Evolutionary conservation across 2,888 invertebrate species (phyloP), one percentile per base, ranked within the genome.

Genomic region (Trachelus iudaicus): DNA sequence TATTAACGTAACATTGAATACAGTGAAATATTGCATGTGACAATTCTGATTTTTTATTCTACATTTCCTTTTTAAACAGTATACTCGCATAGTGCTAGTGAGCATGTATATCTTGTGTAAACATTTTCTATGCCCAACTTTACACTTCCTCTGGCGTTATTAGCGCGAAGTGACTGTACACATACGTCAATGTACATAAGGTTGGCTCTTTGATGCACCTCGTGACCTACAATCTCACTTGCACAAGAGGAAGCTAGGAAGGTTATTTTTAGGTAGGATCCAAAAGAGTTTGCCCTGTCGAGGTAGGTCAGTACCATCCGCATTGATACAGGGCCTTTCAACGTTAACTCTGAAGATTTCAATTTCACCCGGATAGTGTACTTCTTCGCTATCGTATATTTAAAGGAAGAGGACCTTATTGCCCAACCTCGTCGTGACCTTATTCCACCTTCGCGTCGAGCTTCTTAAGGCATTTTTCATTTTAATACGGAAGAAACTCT

Each of bases 201-300:
- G 12, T n/a, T 23, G n/a, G 34, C 34, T 37, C 74, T 74, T 74
- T 74, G 74, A 74, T 74, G 74, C 74, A 35, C 35, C 74, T 74
- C 85, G 82, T 89, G 90, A 90, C 89, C 90, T 86, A 90, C 85
- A 89, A 90, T 81, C 87, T 34, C 9, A 74, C 56, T 56, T 23
- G 56, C 23, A 9, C 56, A 56, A 56, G 56, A 56, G 23, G 56
- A 56, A 23, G 56, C 31, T 33, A 37, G 34, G 4, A 35, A 33
- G 74, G 30, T 86, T 88, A 87, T 89, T 90, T 56, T 88, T 86
- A 88, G 87, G 9, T 23, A 69, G 76, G 69, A 80, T 56, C 56
- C 23, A 56, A 56, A 56, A 56, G 56, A 56, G 56, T 23, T 56
- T 56, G 23, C 23, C 56, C 9, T 56, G 79, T 79, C 73, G 75